Base-by-base conservation (phyloP, 2,888 invertebrate species). In the Drosophila glabriapex region DNA sequence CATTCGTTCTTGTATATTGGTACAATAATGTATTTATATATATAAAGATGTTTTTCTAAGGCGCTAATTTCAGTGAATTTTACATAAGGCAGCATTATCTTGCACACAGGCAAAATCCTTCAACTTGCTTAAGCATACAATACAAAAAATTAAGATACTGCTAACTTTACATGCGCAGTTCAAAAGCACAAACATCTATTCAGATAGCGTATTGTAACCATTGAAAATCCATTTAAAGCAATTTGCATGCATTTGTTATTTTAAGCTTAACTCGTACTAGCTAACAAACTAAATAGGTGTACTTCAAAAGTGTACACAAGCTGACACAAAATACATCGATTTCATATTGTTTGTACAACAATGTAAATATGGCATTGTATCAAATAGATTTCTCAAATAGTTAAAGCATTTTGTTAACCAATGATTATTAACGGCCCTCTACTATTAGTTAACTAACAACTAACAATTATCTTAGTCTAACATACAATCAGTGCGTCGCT, bases 81-180 rank as follows among this genome's bases (percentile, higher is more conserved):
- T 89, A 90, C 87, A 85, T 77, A 88, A 87, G 90, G 89, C 89
- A 89, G 89, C 89, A 89, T 84, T 89, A 70, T 70, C 60, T 79
- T 82, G 76, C 79, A 68, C 67, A 61, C 60, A 63, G 50, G 67
- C 79, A 60, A 73, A 54, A 70, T 70, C 41, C 64, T 58, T 64
- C 61, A 46, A 68, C 62, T 71, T 53, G 65, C 68, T 78, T 76
- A 75, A 59, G 50, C 29, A 67, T 81, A 73, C 41, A 64, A 60
- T 71, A 71, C 64, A 82, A 65, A 52, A 29, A 29, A 29, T 0
- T 68, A 43, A 39, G 39, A 39, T 29, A 39, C 5, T n/a, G 55
- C 29, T 54, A 50, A 33, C 49, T 35, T 12, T 41, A 41, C 54
- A 56, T 10, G 53, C 53, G 43, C 31, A 12, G 16, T 25, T 35